Conservation (phyloP, 2,888 invertebrate species). For the Norana najaformis region DNA sequence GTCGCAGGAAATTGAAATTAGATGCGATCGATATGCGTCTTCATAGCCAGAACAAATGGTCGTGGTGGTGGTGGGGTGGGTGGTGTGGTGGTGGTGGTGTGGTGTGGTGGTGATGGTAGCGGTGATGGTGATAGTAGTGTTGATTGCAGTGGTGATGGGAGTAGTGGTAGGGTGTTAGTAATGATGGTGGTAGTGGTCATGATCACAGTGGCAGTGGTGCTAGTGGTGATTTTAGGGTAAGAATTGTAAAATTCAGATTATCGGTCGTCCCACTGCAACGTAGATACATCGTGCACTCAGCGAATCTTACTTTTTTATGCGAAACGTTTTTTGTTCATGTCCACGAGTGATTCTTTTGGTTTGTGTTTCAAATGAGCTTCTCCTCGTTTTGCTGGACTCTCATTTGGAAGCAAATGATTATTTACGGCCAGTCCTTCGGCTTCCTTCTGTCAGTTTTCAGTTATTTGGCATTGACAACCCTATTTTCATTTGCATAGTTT, state of each 20-base stretch:
- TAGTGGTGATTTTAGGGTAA: too few relatives aligned
- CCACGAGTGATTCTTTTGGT: too few relatives aligned
- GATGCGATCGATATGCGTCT: too few relatives aligned
- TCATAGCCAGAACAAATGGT: too few relatives aligned
- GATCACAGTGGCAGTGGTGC: not conserved
- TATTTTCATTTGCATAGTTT: not conserved
- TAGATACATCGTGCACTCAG: too few relatives aligned
- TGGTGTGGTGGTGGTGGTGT: not conserved
- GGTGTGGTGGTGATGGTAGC: not conserved
- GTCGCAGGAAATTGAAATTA: too few relatives aligned
- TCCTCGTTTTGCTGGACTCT: not conserved
- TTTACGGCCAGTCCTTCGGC: not conserved
- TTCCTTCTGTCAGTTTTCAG: not conserved
- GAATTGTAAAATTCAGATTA: too few relatives aligned
- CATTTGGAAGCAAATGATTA: not conserved
- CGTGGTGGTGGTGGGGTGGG: not conserved
- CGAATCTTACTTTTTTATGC: too few relatives aligned
- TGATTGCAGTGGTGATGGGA: not conserved
- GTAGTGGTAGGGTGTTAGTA: too few relatives aligned
- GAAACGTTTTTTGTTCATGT: too few relatives aligned
- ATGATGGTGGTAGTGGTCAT: not conserved
- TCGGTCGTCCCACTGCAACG: too few relatives aligned
- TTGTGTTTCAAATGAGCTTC: too few relatives aligned
- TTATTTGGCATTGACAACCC: not conserved
- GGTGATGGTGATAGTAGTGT: not conserved